Percentiles rank a stretch among this genome's conserved stretches.
These are phyloP conservation scores for Balanococcus diminutus DNA, from an alignment of 2,888 invertebrate species.

Conservation along the genomic window DNA sequence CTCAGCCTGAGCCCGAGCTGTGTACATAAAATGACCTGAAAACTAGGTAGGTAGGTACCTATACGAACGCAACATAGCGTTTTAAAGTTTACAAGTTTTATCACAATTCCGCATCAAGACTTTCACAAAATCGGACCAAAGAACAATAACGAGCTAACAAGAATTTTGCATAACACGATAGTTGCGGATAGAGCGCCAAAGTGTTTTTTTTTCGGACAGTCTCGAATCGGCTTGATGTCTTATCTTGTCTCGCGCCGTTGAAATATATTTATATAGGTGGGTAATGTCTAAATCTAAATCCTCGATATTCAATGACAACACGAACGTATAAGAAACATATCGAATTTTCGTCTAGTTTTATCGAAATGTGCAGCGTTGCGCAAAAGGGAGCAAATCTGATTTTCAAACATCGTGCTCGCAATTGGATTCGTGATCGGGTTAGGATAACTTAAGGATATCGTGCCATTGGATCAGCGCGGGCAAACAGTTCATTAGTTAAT, in stretches of 20 bases:
- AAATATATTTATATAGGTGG: not conserved
- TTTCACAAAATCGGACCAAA: slow-evolving; percentile 12
- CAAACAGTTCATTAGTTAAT: slow-evolving; percentile 14
- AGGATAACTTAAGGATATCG: not conserved
- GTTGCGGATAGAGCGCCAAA: not conserved
- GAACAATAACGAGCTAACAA: slow-evolving; percentile 40
- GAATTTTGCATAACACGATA: slow-evolving; percentile 29
- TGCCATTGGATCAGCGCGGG: not conserved
- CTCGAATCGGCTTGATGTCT: no score
- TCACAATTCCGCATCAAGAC: not conserved
- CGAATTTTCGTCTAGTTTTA: not conserved
- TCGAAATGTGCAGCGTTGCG: not conserved
- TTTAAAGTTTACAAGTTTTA: slow-evolving; percentile 27
- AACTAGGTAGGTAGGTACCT: not conserved
- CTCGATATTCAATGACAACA: not conserved
- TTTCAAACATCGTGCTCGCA: not conserved
- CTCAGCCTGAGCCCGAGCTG: not conserved
- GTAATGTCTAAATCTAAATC: not conserved
- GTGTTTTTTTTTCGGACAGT: not conserved
- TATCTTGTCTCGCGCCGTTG: not conserved
- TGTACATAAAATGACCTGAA: not conserved
- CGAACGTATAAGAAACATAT: not conserved
- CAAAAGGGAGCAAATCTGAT: not conserved
- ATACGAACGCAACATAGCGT: slow-evolving; percentile 6
- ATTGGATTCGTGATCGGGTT: not conserved